Percentiles rank a stretch among this genome's conserved stretches.
Evolutionary conservation across 1,140 invertebrate genomes (phyloP).

Genomic region (Lucilia sericata): DNA sequence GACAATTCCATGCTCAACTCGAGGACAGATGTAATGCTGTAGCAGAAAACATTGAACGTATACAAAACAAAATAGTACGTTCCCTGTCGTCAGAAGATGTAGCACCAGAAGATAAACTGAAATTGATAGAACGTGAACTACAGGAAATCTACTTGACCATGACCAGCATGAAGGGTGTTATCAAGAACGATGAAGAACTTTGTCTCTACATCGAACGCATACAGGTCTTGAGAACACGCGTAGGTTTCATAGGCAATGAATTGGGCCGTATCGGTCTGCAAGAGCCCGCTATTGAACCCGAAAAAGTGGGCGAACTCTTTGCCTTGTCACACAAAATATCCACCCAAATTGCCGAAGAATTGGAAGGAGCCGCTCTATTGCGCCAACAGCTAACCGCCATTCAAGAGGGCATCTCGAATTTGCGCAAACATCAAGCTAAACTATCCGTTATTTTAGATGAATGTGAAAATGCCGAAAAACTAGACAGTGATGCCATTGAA

Average conservation of each 20-base stretch:
- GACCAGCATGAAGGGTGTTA: constrained; percentile 78
- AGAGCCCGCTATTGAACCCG: constrained; percentile 76
- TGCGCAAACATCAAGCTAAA: constrained; percentile 76
- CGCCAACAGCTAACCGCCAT: constrained; percentile 79
- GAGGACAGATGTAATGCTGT: constrained; percentile 81
- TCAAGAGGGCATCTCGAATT: constrained; percentile 75
- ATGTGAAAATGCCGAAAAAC: constrained; percentile 77
- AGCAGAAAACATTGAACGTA: constrained; percentile 73
- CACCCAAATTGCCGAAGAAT: constrained; percentile 78
- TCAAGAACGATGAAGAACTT: constrained; percentile 85
- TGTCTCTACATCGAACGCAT: constrained; percentile 83
- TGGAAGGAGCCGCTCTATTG: constrained; percentile 77
- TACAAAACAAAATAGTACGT: constrained; percentile 76
- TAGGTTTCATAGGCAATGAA: constrained; percentile 81
- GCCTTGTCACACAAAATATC: constrained; percentile 77
- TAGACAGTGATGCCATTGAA: constrained; percentile 79
- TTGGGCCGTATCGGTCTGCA: constrained; percentile 79
- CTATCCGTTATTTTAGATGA: constrained; percentile 75
- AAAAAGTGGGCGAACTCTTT: constrained; percentile 78
- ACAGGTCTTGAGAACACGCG: constrained; percentile 79
- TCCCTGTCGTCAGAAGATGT: constrained; percentile 79
- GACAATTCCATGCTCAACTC: constrained; percentile 80
- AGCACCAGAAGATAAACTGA: constrained; percentile 78
- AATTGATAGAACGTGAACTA: constrained; percentile 79
- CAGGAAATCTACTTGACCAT: constrained; percentile 76